These are phyloP conservation scores for Scaptomyza flava DNA, from an alignment of 2,888 invertebrate species.

Conservation along the genomic window DNA sequence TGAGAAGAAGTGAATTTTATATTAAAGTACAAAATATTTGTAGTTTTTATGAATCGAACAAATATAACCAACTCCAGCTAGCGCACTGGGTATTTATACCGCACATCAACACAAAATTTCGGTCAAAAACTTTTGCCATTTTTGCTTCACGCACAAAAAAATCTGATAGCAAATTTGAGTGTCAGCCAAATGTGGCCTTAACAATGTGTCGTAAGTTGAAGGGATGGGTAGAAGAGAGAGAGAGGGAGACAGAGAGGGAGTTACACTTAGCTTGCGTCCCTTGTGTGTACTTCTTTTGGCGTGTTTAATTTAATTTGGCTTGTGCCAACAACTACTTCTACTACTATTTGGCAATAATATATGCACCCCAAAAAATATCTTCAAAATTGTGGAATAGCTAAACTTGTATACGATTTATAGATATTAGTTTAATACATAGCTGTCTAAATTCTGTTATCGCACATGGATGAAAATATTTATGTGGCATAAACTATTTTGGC, in stretches of 20 bases:
- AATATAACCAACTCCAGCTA: too few species aligned
- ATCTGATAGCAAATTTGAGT: conserved; percentile 76
- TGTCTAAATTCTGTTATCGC: conserved; percentile 45
- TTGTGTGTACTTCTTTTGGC: conserved; percentile 35
- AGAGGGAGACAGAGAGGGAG: neutral
- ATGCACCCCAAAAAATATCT: conserved; percentile 50
- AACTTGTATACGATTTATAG: conserved; percentile 43
- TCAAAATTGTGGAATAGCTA: conserved; percentile 34
- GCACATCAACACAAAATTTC: conserved; percentile 6
- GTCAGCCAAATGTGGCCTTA: conserved; percentile 72
- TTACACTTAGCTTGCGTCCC: conserved; percentile 21
- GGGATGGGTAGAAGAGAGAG: conserved; percentile 1
- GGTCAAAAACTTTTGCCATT: conserved; percentile 35
- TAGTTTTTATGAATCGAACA: neutral
- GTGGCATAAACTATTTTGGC: neutral
- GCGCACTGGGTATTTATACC: conserved; percentile 21
- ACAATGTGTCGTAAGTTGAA: conserved; percentile 52
- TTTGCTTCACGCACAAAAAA: conserved; percentile 54
- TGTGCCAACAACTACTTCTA: conserved; percentile 16
- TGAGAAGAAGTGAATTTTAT: too few species aligned
- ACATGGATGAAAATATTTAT: conserved; percentile 47
- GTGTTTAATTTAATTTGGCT: conserved; percentile 55
- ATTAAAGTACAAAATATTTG: too few species aligned
- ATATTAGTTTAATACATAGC: conserved; percentile 70
- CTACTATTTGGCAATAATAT: conserved; percentile 57